A percentile compares a stretch with the other conserved stretches of the same genome.
These are phyloP conservation scores for Otocyon megalotis DNA, from an alignment of 2,113 vertebrate species.

Conservation along the genomic window DNA sequence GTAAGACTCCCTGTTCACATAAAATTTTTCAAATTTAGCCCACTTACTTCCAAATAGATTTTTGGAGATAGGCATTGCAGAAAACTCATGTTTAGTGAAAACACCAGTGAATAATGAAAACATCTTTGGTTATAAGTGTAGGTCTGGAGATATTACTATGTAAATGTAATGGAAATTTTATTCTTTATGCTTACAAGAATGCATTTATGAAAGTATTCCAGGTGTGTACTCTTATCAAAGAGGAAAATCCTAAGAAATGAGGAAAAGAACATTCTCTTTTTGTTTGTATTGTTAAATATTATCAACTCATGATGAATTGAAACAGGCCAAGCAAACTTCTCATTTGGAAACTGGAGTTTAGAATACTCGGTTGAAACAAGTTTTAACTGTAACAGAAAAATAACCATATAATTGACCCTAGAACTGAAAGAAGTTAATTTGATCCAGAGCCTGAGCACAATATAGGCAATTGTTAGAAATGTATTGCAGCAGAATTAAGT, in stretches of 20 bases:
- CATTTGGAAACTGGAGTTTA: slow-evolving; percentile 20
- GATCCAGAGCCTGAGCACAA: neutral
- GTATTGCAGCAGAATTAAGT: neutral
- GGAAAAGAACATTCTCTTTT: neutral
- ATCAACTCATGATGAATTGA: slow-evolving; percentile 28
- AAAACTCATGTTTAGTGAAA: slow-evolving; percentile 55
- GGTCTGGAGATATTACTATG: neutral
- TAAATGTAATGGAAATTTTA: slow-evolving; percentile 16
- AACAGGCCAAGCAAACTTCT: neutral
- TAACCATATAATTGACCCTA: neutral
- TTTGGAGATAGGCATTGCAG: neutral
- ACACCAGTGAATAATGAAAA: neutral
- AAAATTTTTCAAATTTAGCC: slow-evolving; percentile 20
- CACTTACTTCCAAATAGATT: slow-evolving; percentile 27
- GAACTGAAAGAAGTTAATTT: slow-evolving; percentile 50
- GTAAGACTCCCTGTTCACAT: neutral
- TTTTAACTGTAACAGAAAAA: slow-evolving; percentile 33
- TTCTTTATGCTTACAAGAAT: slow-evolving; percentile 20
- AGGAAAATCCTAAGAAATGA: neutral
- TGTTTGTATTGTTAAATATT: neutral
- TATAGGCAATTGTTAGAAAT: neutral
- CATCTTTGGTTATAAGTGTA: neutral
- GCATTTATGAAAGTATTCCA: slow-evolving; percentile 1
- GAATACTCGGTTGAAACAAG: neutral
- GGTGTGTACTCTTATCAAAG: neutral